Evolutionary conservation across 2,113 vertebrate genomes (phyloP), one percentile per base, ranked within the genome.

Genomic region (Daphoenositta chrysoptera): DNA sequence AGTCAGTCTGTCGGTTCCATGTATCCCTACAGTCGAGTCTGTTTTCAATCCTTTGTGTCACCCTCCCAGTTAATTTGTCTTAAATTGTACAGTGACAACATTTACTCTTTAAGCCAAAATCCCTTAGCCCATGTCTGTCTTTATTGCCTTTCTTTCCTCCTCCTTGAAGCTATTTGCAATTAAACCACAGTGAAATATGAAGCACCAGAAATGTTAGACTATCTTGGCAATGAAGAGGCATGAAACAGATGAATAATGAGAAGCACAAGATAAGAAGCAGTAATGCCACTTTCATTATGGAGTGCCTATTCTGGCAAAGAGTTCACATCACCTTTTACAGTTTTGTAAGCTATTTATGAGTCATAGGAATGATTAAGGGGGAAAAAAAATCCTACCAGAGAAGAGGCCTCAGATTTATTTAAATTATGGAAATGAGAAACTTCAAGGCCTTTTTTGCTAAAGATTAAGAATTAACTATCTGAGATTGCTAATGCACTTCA

Each of bases 201-300:
- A 89, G 73, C 53, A 89, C 91, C 53, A 93, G 86, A 65, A 91
- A 51, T 35, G 61, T 78, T 70, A 31, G 64, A 91, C 77, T 88
- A 68, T 87, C 64, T 95, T 91, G 92, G 80, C 70, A 95, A 51
- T 66, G 65, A 96, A 95, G 84, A 94, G 63, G 81, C 80, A 93
- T 72, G 87, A 96, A 92, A 80, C 40, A 83, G 91, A 96, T 93
- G 88, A 96, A 97, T 97, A 97, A 97, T 94, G 93, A 96, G 94
- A 81, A 93, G 60, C 76, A 83, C 73, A 73, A 94, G 96, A 97
- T 96, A 97, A 97, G 87, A 91, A 97, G 71, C 77, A 90, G 96
- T 94, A 97, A 97, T 88, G 60, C 64, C 70, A 70, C 93, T 95
- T 96, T 93, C 39, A 81, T 82, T 95, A 73, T 95, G 86, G 51